These are phyloP conservation scores for Agelastica alni DNA, from an alignment of 2,888 invertebrate genomes.

Conservation along the genomic window DNA sequence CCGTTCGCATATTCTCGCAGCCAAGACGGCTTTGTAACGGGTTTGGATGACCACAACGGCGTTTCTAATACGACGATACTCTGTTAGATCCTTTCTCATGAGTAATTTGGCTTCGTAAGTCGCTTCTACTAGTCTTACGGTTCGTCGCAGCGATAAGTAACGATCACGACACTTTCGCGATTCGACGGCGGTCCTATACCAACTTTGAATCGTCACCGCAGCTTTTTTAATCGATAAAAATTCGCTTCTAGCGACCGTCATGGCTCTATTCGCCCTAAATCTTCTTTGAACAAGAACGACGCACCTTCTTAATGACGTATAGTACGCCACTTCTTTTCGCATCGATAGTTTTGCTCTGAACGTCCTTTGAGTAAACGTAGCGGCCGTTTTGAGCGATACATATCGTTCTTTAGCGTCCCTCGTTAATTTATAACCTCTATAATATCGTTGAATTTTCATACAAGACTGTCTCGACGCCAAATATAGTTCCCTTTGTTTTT, in stretches of 20 bases:
- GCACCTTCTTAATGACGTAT: conserved; percentile 30
- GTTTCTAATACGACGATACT: conserved; percentile 49
- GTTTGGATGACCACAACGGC: conserved; percentile 43
- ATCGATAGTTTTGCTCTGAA: conserved; percentile 25
- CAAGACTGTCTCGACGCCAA: conserved; percentile 31
- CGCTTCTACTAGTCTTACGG: conserved; percentile 22
- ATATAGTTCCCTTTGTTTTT: conserved; percentile 37
- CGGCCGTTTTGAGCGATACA: conserved; percentile 21
- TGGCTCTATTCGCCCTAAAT: conserved; percentile 54
- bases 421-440: conserved; percentile 39
- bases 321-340: conserved; percentile 37
- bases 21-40: conserved; percentile 52
- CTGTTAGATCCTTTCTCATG: conserved; percentile 46
- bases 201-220: conserved; percentile 49
- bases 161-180: conserved; percentile 29
- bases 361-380: conserved; percentile 26
- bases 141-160: conserved; percentile 29
- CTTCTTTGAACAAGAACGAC: conserved; percentile 58
- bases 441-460: conserved; percentile 33
- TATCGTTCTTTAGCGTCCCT: conserved; percentile 11
- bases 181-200: conserved; percentile 26
- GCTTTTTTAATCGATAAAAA: conserved; percentile 51
- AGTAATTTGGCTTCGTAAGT: conserved; percentile 35
- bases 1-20: conserved; percentile 48
- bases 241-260: conserved; percentile 47